Evolutionary conservation across 1,140 invertebrate species (phyloP).

Genomic region (Hycleus cichorii): DNA sequence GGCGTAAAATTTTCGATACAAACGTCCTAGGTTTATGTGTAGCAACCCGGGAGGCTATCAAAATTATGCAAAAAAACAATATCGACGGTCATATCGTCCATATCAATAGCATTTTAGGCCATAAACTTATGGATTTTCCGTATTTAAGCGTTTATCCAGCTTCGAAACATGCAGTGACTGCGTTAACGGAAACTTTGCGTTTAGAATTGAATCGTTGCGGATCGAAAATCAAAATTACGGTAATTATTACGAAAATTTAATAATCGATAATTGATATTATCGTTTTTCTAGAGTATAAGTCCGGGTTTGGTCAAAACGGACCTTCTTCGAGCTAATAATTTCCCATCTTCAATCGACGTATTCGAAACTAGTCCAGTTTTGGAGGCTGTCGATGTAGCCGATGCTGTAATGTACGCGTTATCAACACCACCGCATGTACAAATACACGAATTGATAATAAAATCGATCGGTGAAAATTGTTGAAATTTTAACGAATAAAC

Average conservation of each 20-base stretch:
- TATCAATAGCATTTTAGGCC: constrained; percentile 55
- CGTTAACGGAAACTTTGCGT: constrained; percentile 51
- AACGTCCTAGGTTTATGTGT: constrained; percentile 63
- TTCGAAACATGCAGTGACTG: constrained; percentile 52
- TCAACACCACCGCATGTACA: constrained; percentile 52
- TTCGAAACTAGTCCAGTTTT: constrained; percentile 27
- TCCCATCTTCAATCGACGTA: constrained; percentile 9
- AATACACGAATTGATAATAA: constrained; percentile 39
- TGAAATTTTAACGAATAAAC: too few species aligned
- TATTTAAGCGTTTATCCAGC: constrained; percentile 49
- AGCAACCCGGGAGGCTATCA: constrained; percentile 56
- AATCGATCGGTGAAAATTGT: neutral
- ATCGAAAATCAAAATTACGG: constrained; percentile 16
- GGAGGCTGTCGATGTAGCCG: constrained; percentile 45
- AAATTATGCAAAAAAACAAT: constrained; percentile 55
- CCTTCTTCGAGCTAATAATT: constrained; percentile 11
- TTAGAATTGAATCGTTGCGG: constrained; percentile 36
- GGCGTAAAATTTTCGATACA: constrained; percentile 52
- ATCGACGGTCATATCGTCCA: constrained; percentile 64
- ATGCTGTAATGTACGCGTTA: constrained; percentile 51
- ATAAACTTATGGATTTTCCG: constrained; percentile 27
- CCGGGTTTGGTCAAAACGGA: constrained; percentile 17
- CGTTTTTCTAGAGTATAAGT: constrained; percentile 16
- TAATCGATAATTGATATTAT: neutral
- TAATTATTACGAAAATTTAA: constrained; percentile 2